Evolutionary conservation across 2,113 vertebrate genomes (phyloP).

Genomic region (Malurus elegans): DNA sequence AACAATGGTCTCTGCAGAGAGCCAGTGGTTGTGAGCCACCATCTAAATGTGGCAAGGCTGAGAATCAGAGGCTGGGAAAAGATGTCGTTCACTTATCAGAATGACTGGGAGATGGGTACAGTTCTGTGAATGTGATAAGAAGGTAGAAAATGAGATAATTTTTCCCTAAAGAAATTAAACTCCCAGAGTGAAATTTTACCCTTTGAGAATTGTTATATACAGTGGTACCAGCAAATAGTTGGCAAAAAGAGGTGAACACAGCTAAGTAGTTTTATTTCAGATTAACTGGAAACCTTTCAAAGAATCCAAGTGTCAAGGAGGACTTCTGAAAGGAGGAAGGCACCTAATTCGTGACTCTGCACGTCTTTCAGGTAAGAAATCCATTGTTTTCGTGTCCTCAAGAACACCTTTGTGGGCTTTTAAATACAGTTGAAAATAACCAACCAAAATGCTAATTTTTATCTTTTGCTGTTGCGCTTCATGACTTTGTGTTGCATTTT

Average conservation of each 20-base stretch:
- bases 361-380: neutral
- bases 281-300: neutral
- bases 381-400: neutral
- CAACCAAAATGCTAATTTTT: neutral
- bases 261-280: neutral
- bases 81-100: neutral
- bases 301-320: neutral
- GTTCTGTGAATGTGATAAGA: neutral
- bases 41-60: neutral
- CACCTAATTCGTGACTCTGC: neutral
- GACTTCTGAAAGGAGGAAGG: neutral
- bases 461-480: neutral
- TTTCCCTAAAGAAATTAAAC: neutral
- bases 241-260: neutral
- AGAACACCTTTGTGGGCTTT: neutral
- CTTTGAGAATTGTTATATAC: neutral
- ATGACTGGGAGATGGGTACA: neutral
- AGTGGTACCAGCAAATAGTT: neutral
- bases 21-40: neutral
- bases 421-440: neutral
- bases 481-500: neutral
- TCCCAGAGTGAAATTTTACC: neutral
- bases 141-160: neutral
- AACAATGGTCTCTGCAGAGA: neutral
- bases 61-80: neutral